Evolutionary conservation across 2,888 invertebrate genomes (phyloP).

Genomic region (Belgica antarctica): DNA sequence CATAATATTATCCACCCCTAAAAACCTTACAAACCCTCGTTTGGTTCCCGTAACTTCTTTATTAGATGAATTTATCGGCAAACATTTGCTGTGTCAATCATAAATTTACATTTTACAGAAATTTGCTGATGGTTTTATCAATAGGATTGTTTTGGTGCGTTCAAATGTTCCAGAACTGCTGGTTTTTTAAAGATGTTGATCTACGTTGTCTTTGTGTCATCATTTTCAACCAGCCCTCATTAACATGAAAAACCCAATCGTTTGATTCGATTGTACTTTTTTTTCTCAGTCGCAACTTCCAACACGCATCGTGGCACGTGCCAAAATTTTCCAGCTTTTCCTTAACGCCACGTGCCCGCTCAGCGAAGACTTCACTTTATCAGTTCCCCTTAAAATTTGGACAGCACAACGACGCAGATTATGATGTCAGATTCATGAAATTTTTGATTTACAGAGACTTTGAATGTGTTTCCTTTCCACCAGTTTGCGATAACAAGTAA

Average conservation of each 20-base stretch:
- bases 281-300: constrained; percentile 26
- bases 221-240: background rate
- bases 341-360: constrained; percentile 27
- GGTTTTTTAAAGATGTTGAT: background rate
- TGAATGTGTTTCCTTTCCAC: no score
- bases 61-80: background rate
- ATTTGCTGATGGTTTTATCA: constrained; percentile 26
- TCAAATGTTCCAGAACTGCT: background rate
- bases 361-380: constrained; percentile 34
- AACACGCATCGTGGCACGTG: constrained; percentile 41
- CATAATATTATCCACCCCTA: constrained; percentile 10
- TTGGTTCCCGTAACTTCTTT: background rate
- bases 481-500: no score
- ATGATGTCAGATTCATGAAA: constrained; percentile 30
- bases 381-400: background rate
- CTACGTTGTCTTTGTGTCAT: background rate
- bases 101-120: background rate
- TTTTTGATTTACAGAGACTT: constrained; percentile 15
- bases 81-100: background rate
- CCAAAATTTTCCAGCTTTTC: constrained; percentile 41
- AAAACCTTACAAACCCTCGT: background rate
- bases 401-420: constrained; percentile 15
- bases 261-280: constrained; percentile 41
- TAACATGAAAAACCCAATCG: constrained; percentile 39
- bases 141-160: background rate